Conservation (phyloP, 2,113 vertebrate species). For the Corynorhinus townsendii region DNA sequence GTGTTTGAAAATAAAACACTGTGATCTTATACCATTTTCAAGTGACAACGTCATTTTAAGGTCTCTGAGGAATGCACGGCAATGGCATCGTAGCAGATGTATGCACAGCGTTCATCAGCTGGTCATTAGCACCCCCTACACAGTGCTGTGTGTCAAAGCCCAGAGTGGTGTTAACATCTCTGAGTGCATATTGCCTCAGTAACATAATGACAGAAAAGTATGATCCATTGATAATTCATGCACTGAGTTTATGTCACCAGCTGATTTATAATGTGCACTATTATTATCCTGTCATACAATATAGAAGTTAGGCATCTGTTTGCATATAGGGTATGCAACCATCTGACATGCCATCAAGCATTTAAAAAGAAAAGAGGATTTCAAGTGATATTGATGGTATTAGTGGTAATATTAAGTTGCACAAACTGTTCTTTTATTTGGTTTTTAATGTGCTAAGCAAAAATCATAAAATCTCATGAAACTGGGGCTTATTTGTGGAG, state of each 20-base stretch:
- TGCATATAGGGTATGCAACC: not conserved
- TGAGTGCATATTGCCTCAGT: slow-evolving; percentile 5
- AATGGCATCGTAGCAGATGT: not conserved
- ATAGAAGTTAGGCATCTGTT: not conserved
- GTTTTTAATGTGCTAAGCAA: slow-evolving; percentile 17
- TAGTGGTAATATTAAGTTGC: slow-evolving; percentile 12
- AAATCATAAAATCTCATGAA: slow-evolving; percentile 28
- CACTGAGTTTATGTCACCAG: not conserved
- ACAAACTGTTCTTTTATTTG: slow-evolving; percentile 36
- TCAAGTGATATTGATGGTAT: slow-evolving; percentile 34
- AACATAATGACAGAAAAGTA: slow-evolving; percentile 10
- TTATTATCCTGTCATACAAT: not conserved
- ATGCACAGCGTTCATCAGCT: not conserved
- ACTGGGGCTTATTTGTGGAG: not conserved
- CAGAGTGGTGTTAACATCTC: slow-evolving; percentile 12
- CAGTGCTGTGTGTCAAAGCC: not conserved
- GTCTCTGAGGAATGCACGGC: not conserved
- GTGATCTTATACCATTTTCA: slow-evolving; percentile 6
- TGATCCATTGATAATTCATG: not conserved
- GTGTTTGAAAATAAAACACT: not conserved
- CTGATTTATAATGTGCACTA: not conserved
- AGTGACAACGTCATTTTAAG: not conserved
- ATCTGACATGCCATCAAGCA: not conserved
- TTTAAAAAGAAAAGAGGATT: slow-evolving; percentile 44
- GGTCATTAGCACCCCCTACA: not conserved